A percentile compares a stretch with the other conserved stretches of the same genome.
Evolutionary conservation across 1,140 invertebrate genomes (phyloP).

Genomic region (Drosophila busckii): DNA sequence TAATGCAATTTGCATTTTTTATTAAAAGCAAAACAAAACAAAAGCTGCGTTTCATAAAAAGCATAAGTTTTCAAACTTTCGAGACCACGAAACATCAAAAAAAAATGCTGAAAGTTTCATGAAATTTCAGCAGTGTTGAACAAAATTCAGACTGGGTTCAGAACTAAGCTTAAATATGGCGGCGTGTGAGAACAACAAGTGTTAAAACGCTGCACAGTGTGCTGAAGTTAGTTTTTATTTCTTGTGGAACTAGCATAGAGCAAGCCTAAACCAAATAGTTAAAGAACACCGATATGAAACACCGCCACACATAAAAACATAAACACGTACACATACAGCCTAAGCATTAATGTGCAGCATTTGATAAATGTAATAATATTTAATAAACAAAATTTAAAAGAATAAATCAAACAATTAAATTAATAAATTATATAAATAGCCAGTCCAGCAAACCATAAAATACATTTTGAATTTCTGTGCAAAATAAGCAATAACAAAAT

Average conservation of each 20-base stretch:
- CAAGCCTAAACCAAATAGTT: slow-evolving; percentile 63
- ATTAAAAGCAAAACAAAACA: slow-evolving; percentile 23
- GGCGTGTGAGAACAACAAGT: too few relatives aligned
- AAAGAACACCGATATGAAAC: slow-evolving; percentile 59
- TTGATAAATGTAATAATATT: slow-evolving; percentile 60
- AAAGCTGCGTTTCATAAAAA: not conserved
- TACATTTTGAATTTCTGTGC: slow-evolving; percentile 27
- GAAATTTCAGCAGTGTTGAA: too few relatives aligned
- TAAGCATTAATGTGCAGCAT: slow-evolving; percentile 72
- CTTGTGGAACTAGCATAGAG: slow-evolving; percentile 13
- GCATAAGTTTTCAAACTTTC: not conserved
- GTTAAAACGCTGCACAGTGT: too few relatives aligned
- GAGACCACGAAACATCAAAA: too few relatives aligned
- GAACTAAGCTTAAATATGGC: too few relatives aligned
- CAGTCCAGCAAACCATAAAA: slow-evolving; percentile 25
- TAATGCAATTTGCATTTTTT: slow-evolving; percentile 5
- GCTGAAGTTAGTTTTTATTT: too few relatives aligned
- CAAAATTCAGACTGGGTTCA: too few relatives aligned
- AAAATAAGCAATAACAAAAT: slow-evolving; percentile 13
- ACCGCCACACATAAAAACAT: slow-evolving; percentile 34
- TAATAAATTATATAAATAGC: slow-evolving; percentile 36
- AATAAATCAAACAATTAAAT: slow-evolving; percentile 4
- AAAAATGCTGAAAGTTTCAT: too few relatives aligned
- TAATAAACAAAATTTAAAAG: slow-evolving; percentile 18
- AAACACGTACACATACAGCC: slow-evolving; percentile 41